Conservation (phyloP, 92 coral and sea anemone genomes). For the Muricea muricata region DNA sequence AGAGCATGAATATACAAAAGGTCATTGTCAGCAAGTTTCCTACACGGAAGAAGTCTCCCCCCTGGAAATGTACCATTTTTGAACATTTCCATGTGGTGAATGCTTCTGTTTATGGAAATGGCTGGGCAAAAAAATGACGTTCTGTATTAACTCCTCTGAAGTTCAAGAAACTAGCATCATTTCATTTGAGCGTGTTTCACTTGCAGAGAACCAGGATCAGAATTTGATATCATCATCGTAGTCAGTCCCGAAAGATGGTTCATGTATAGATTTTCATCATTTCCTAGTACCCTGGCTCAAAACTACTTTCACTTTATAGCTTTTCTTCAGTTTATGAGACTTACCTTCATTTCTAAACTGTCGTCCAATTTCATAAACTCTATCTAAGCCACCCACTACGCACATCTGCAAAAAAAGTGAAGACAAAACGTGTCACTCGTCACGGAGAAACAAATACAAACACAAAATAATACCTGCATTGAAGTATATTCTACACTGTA, state of each 20-base stretch:
- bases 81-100: no score
- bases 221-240: background rate
- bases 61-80: no score
- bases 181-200: background rate
- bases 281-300: background rate
- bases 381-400: constrained; percentile 96
- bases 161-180: no score
- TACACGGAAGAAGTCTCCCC: no score
- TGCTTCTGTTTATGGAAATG: no score
- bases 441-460: background rate
- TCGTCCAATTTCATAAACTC: constrained; percentile 99
- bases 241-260: constrained; percentile 9
- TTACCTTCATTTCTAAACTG: constrained; percentile 97
- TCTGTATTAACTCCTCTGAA: no score
- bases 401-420: constrained; percentile 73
- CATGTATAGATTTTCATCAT: background rate
- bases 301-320: no score
- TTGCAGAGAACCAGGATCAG: background rate
- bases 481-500: background rate
- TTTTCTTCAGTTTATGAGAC: background rate
- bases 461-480: background rate
- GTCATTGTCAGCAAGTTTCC: no score
- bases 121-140: no score
- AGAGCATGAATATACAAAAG: no score
- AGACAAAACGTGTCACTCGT: background rate